These are phyloP conservation scores for Drosophila tristis DNA, from an alignment of 1,140 invertebrate species.

Conservation along the genomic window DNA sequence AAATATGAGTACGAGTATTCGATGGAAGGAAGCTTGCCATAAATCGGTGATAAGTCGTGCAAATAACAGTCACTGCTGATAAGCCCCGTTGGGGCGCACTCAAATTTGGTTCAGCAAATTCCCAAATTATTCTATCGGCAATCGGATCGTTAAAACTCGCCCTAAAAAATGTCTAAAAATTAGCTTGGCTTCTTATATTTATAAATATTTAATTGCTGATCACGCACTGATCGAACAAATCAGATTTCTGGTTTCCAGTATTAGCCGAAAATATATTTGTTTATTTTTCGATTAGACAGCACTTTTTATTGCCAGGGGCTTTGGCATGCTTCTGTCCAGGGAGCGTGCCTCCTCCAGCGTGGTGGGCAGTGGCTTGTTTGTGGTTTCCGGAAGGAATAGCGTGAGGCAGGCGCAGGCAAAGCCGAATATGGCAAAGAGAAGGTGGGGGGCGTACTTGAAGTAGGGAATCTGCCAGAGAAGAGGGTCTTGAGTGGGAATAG, in stretches of 20 bases:
- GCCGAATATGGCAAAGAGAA: conserved; percentile 87
- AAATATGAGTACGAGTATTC: conserved; percentile 1
- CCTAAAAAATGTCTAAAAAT: too few relatives aligned
- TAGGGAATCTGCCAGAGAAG: conserved; percentile 83
- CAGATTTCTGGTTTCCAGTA: neutral
- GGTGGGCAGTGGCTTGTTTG: conserved; percentile 87
- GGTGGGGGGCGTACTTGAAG: conserved; percentile 86
- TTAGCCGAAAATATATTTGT: neutral
- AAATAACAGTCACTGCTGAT: conserved; percentile 14
- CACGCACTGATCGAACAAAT: neutral
- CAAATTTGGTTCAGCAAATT: too few relatives aligned
- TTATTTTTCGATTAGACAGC: conserved; percentile 29
- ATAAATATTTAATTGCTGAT: conserved; percentile 8
- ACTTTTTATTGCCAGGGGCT: conserved; percentile 33
- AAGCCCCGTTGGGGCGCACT: conserved; percentile 4
- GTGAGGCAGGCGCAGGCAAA: conserved; percentile 86
- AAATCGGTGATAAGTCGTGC: conserved; percentile 17
- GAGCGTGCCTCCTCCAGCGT: conserved; percentile 88
- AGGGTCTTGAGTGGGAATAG: too few relatives aligned
- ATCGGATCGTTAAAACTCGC: too few relatives aligned
- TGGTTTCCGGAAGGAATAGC: conserved; percentile 89
- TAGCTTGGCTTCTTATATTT: neutral
- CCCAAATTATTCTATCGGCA: too few relatives aligned
- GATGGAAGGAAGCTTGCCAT: conserved; percentile 15
- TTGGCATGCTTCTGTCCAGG: conserved; percentile 79